Conservation (phyloP, 37 sponge, comb jelly and placozoan genomes). For the Theonella swinhoei region DNA sequence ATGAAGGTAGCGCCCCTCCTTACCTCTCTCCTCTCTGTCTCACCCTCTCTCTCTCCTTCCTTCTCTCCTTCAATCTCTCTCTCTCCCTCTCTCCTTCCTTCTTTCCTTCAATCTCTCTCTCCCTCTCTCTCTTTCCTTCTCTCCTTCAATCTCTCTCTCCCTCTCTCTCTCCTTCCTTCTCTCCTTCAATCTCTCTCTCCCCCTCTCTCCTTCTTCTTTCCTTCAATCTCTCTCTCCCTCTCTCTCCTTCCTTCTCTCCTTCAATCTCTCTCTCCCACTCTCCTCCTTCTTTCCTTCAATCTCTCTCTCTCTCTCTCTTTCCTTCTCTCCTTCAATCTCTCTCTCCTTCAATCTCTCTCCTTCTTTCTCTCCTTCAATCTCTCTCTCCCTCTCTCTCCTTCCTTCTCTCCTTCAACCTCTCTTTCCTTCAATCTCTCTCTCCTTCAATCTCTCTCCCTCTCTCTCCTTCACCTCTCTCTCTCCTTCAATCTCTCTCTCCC, state of each 20-base stretch:
- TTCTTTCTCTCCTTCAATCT: background rate
- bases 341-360: too few species aligned
- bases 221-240: background rate
- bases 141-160: background rate
- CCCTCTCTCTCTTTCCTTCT: background rate
- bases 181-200: too few species aligned
- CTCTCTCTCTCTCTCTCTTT: background rate
- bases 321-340: background rate
- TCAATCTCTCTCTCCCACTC: background rate
- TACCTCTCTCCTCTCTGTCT: background rate
- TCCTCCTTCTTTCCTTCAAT: too few species aligned
- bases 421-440: too few species aligned
- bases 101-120: background rate
- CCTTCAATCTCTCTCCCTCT: background rate
- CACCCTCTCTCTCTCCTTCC: background rate
- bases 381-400: background rate
- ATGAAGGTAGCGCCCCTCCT: conserved; percentile 59
- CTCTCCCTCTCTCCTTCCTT: background rate
- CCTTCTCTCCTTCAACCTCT: background rate
- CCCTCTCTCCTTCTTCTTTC: background rate
- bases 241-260: background rate
- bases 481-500: background rate
- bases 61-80: background rate
- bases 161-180: background rate
- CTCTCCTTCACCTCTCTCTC: conserved; percentile 54